Conservation (phyloP, 2,113 vertebrate species). For the Leptosomus discolor region DNA sequence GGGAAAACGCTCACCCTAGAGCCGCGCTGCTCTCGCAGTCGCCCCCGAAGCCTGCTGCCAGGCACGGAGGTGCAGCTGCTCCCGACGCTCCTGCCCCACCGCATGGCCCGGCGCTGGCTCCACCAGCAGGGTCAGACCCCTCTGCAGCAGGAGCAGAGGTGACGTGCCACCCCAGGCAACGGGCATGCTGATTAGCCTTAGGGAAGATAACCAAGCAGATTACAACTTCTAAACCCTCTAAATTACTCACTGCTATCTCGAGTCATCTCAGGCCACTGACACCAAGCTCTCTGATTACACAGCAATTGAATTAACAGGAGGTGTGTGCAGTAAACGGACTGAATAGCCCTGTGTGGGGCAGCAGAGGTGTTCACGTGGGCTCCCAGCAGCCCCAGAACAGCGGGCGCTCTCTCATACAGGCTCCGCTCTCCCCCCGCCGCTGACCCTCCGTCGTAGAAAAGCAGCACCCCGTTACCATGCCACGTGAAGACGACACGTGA, state of each 20-base stretch:
- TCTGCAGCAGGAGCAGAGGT: not conserved
- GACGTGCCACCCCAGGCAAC: not conserved
- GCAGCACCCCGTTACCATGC: not conserved
- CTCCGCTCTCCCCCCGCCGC: not conserved
- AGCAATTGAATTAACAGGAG: not conserved
- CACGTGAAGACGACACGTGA: rapidly evolving
- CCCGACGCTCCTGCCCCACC: not conserved
- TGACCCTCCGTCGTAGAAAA: rapidly evolving
- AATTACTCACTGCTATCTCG: not conserved
- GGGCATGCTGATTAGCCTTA: not conserved
- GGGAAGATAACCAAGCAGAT: not conserved
- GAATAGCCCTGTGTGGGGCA: not conserved
- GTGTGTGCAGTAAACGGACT: not conserved
- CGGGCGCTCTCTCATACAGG: rapidly evolving
- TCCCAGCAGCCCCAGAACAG: not conserved
- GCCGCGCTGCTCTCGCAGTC: not conserved
- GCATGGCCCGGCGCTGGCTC: not conserved
- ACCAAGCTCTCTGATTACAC: not conserved
- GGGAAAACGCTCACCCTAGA: not conserved
- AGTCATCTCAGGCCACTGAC: not conserved
- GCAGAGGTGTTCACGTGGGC: not conserved
- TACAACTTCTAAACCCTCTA: not conserved
- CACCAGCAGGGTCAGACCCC: not conserved
- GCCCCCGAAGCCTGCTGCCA: not conserved
- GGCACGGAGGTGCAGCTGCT: not conserved